Percentiles rank a stretch among this genome's conserved stretches.
Conservation (phyloP, 30 jellyfish, hydroid and myxozoan genomes). For the Haliclystus octoradiatus region DNA sequence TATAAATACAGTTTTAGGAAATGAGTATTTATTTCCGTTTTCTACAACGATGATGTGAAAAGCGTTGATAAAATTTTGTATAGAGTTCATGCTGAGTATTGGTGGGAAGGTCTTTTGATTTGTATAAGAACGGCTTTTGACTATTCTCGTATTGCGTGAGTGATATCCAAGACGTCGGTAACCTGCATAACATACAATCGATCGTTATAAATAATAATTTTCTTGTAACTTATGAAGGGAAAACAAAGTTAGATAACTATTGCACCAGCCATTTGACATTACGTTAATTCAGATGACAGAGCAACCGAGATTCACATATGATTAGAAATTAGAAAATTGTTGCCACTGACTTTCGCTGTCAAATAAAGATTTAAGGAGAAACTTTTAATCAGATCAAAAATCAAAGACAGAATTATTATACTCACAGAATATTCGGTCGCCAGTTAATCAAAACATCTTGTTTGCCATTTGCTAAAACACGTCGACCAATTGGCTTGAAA, state of each 20-base stretch:
- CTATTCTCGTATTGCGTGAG: not conserved
- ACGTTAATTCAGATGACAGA: too few relatives aligned
- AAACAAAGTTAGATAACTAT: too few relatives aligned
- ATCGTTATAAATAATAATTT: too few relatives aligned
- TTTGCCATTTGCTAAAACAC: not conserved
- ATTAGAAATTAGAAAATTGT: too few relatives aligned
- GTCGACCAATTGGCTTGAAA: not conserved
- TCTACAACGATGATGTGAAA: not conserved
- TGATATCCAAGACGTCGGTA: not conserved
- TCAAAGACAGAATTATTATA: too few relatives aligned
- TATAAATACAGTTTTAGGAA: too few relatives aligned
- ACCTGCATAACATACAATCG: not conserved
- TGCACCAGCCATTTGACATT: too few relatives aligned
- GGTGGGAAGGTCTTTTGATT: not conserved
- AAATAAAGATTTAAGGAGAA: not conserved
- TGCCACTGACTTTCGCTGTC: not conserved
- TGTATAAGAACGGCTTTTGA: not conserved
- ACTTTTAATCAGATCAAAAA: not conserved
- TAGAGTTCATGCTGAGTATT: not conserved
- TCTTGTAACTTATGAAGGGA: too few relatives aligned
- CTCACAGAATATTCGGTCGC: not conserved
- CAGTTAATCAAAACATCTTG: not conserved
- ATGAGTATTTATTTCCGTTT: not conserved
- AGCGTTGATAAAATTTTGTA: not conserved
- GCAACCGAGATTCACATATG: too few relatives aligned